Conservation (phyloP, 2,113 vertebrate species). For the Quiscalus mexicanus region DNA sequence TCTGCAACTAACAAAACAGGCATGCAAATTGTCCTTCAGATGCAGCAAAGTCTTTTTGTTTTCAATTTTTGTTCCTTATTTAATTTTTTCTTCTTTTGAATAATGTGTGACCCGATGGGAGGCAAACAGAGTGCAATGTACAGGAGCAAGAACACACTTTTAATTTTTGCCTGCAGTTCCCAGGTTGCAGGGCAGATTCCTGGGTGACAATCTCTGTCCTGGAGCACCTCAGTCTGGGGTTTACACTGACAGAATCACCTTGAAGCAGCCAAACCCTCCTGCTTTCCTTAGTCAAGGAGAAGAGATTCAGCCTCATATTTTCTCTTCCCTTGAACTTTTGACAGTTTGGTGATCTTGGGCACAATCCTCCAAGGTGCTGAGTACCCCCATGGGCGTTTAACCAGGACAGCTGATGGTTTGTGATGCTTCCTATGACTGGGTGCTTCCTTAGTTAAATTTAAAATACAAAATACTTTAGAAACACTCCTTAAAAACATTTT, state of each 20-base stretch:
- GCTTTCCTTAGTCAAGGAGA: not conserved
- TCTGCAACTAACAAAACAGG: not conserved
- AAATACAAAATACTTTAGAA: not conserved
- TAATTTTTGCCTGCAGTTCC: not conserved
- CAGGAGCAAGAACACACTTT: not conserved
- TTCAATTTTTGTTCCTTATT: fast-evolving
- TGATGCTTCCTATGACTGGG: not conserved
- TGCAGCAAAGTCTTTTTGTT: not conserved
- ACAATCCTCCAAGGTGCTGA: not conserved
- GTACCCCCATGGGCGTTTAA: not conserved
- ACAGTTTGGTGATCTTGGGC: not conserved
- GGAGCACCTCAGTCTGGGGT: not conserved
- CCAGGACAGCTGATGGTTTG: not conserved
- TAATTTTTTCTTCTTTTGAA: not conserved
- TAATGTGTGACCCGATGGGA: fast-evolving
- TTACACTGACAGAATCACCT: not conserved
- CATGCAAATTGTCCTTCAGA: not conserved
- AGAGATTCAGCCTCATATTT: not conserved
- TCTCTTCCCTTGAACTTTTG: not conserved
- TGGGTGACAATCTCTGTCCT: not conserved
- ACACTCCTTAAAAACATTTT: not conserved
- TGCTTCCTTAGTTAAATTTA: not conserved
- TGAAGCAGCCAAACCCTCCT: not conserved
- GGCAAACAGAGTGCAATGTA: not conserved
- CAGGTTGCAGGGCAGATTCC: not conserved